Evolutionary conservation across 1,140 invertebrate species (phyloP).

Genomic region (Drosophila nasuta): DNA sequence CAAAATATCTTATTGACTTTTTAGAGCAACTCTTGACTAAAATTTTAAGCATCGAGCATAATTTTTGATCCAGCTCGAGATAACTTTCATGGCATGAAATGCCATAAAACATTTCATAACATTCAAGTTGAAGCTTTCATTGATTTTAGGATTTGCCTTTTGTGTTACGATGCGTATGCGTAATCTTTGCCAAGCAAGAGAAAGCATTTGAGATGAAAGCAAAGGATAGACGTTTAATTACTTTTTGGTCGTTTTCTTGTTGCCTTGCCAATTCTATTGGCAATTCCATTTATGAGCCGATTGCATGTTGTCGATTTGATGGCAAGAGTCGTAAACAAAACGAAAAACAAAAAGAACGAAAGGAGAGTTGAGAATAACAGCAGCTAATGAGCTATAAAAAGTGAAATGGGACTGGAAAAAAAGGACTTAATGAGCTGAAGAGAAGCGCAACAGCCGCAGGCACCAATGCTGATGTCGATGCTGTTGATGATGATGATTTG

Average conservation of each 20-base stretch:
- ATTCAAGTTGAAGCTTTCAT: not conserved
- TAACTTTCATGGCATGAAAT: too few relatives aligned
- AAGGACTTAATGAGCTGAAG: constrained; percentile 57
- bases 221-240: constrained; percentile 27
- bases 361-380: constrained; percentile 22
- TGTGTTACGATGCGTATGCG: constrained; percentile 22
- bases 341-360: constrained; percentile 3
- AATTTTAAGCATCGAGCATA: too few relatives aligned
- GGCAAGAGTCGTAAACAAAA: constrained; percentile 59
- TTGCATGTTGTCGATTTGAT: constrained; percentile 73
- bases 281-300: constrained; percentile 57
- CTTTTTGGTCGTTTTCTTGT: constrained; percentile 2
- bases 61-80: too few relatives aligned
- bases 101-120: too few relatives aligned
- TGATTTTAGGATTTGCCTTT: not conserved
- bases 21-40: too few relatives aligned
- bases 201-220: not conserved
- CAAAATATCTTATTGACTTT: not conserved
- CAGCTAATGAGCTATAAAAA: constrained; percentile 70
- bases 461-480: not conserved
- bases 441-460: constrained; percentile 36
- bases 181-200: not conserved
- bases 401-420: constrained; percentile 33
- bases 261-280: constrained; percentile 12
- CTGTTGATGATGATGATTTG: constrained; percentile 40